Evolutionary conservation across 1,140 invertebrate genomes (phyloP).

Genomic region (Zaprionus camerounensis): DNA sequence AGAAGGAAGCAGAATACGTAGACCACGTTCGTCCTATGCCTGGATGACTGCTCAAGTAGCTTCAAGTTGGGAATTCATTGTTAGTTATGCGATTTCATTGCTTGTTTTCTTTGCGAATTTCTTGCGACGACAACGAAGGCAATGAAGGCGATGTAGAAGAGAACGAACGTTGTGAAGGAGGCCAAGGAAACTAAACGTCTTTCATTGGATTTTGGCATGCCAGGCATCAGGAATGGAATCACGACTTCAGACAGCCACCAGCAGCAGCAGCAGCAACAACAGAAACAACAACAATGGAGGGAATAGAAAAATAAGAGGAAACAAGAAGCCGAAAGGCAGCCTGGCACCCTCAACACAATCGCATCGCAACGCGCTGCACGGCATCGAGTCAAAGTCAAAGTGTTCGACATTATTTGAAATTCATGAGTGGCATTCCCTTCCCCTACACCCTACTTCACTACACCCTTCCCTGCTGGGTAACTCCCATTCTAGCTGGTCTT

Average conservation of each 20-base stretch:
- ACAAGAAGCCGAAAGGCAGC: constrained; percentile 17
- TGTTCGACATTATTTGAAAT: constrained; percentile 83
- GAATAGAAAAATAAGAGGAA: neutral
- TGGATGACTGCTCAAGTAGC: constrained; percentile 74
- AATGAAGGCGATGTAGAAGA: neutral
- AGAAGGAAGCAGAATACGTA: no score
- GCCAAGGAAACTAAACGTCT: constrained; percentile 75
- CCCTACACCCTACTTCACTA: neutral
- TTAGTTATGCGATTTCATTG: constrained; percentile 83
- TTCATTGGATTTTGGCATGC: constrained; percentile 83
- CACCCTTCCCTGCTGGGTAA: neutral
- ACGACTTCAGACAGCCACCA: constrained; percentile 52
- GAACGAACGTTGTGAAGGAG: constrained; percentile 19
- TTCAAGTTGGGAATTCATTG: constrained; percentile 81
- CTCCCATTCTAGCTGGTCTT: neutral
- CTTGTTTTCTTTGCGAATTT: constrained; percentile 82
- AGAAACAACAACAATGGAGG: constrained; percentile 7
- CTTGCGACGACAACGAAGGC: constrained; percentile 48
- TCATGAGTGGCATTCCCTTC: constrained; percentile 74
- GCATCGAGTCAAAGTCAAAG: constrained; percentile 77
- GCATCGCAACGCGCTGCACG: constrained; percentile 68
- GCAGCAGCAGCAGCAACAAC: constrained; percentile 13
- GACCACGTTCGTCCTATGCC: constrained; percentile 67
- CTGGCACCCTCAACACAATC: constrained; percentile 39
- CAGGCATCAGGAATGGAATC: constrained; percentile 72